Percentiles rank a stretch among this genome's conserved stretches.
Evolutionary conservation across 2,888 invertebrate species (phyloP).

Genomic region (Myopa tessellatipennis): DNA sequence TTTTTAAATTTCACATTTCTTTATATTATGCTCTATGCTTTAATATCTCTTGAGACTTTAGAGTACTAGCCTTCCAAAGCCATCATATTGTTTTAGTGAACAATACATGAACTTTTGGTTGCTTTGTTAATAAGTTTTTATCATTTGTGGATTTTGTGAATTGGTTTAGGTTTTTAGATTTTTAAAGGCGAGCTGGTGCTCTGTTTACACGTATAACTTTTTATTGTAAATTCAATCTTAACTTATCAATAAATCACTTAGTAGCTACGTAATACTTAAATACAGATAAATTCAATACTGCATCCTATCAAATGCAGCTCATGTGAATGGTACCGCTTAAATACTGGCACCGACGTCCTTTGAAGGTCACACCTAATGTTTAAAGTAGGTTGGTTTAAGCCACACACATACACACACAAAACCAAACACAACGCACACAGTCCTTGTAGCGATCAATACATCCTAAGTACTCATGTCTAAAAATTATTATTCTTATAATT

Average conservation of each 20-base stretch:
- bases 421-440: slow-evolving; percentile 12
- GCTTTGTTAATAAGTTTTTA: neutral
- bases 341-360: neutral
- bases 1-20: slow-evolving; percentile 44
- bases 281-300: slow-evolving; percentile 5
- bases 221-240: slow-evolving; percentile 27
- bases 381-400: neutral
- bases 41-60: slow-evolving; percentile 2
- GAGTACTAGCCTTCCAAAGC: neutral
- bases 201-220: slow-evolving; percentile 16
- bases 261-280: slow-evolving; percentile 62
- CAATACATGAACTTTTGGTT: neutral
- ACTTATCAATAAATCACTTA: slow-evolving; percentile 42
- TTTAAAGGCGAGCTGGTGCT: slow-evolving; percentile 1
- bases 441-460: slow-evolving; percentile 18
- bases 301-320: slow-evolving; percentile 9
- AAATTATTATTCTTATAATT: neutral
- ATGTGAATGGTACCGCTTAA: slow-evolving; percentile 16
- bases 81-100: neutral
- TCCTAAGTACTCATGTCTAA: slow-evolving; percentile 26
- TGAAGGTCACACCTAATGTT: neutral
- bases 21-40: slow-evolving; percentile 15
- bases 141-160: neutral
- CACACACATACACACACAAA: slow-evolving; percentile 8
- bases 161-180: neutral